Evolutionary conservation across 1,140 invertebrate species (phyloP), one percentile per base, ranked within the genome.

Genomic region (Colletes latitarsis): DNA sequence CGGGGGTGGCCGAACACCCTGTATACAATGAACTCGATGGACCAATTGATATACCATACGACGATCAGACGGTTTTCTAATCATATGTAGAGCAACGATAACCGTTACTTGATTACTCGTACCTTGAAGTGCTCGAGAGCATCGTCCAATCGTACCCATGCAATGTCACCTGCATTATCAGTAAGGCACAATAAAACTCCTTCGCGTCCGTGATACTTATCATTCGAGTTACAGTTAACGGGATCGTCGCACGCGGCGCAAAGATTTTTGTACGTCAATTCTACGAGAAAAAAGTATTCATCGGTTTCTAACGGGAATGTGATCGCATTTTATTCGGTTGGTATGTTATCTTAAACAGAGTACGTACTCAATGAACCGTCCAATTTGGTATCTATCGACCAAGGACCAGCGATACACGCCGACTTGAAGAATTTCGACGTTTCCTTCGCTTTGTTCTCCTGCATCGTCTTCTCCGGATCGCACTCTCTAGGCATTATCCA

Each of bases 331-430:
- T 12, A 55, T 8, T 64, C 30, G 49, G 1, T 58, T 39, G 0
- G n/a, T 57, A 14, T 30, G 10, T 49, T 49, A 8, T 49, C 10
- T 5, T 4, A 43, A 1, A 43, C 43, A 6, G 49, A 10, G 8
- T 49, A 49, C 94, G 94, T 92, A 97, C 96, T 98, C 4, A 98
- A 91, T 89, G 95, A 89, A 52, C 89, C 89, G 88, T 98, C 96
- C 19, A 95, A 93, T 12, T 88, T 83, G 0, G 92, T 85, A 91
- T 98, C 96, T 0, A 95, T 94, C 0, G 96, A 95, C 97, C 97
- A 98, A 6, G 95, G 94, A 4, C 97, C 97, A 43, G 97, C 95
- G 82, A 97, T 96, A 89, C 97, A 98, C 6, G 96, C 96, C 12
- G 94, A 92, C 19, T 94, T 94, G 90, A 98, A 98, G 91, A 95